These are phyloP conservation scores for Columba janthina DNA, from an alignment of 2,113 vertebrate genomes.

Conservation along the genomic window DNA sequence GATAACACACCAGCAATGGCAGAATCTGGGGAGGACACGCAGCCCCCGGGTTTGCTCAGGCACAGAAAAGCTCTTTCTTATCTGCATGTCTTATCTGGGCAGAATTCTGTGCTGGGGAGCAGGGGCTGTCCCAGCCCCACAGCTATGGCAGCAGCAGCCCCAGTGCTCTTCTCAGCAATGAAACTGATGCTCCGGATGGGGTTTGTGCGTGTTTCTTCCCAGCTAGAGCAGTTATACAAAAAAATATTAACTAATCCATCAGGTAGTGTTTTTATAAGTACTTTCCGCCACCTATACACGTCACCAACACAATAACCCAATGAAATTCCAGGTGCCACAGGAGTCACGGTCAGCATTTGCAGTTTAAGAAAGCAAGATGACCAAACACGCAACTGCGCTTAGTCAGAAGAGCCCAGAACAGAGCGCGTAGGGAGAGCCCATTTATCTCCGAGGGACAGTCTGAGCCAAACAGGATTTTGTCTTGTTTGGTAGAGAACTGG, in stretches of 20 bases:
- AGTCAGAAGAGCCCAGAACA: fast-evolving
- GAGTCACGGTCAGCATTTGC: fast-evolving
- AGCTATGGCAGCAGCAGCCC: background rate
- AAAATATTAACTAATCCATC: fast-evolving
- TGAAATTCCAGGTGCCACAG: background rate
- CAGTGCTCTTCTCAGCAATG: background rate
- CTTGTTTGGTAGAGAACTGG: background rate
- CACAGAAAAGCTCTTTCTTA: background rate
- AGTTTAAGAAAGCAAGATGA: background rate
- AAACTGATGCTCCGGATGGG: background rate
- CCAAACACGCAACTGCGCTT: fast-evolving
- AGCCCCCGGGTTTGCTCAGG: background rate
- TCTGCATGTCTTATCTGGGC: background rate
- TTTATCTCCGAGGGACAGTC: fast-evolving
- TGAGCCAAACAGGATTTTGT: fast-evolving
- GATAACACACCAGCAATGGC: background rate
- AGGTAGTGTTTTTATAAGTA: fast-evolving
- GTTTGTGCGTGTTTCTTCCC: background rate
- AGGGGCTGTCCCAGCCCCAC: background rate
- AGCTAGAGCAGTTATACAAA: background rate
- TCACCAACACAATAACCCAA: background rate
- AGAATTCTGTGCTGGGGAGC: background rate
- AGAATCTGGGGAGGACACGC: background rate
- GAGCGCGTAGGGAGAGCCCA: background rate
- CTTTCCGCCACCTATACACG: fast-evolving